Evolutionary conservation across 2,113 vertebrate genomes (phyloP), one percentile per base, ranked within the genome.

Genomic region (Scomber scombrus): DNA sequence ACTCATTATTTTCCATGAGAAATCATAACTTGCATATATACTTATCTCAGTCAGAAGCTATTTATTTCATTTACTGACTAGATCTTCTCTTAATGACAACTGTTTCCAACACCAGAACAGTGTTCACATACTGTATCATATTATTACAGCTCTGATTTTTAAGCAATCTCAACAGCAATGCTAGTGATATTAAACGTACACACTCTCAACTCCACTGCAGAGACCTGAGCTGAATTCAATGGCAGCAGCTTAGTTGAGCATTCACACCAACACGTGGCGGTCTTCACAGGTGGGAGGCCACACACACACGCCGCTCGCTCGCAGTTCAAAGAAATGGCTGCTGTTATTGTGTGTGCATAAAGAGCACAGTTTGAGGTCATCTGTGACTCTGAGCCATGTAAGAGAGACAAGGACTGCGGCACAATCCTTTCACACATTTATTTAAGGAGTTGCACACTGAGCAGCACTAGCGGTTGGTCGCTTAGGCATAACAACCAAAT

Each of bases 161-260:
- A 52, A n/a, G n/a, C n/a, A n/a, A n/a, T n/a, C n/a, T n/a, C n/a
- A n/a, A 46, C 15, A 75, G 29, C 54, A 70, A 34, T 45, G 5
- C 4, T n/a, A 75, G 19, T 34, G 19, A 58, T 40, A 64, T 16
- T 58, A 5, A 63, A 63, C 16, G 55, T 63, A 62, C 15, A 70
- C 21, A 45, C 64, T 19, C n/a, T 61, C 18, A 80, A 77, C 11
- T 45, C 43, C n/a, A 31, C 16, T 0, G 14, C 47, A 68, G 64
- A 80, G 26, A 66, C 1, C 61, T 19, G 10, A 1, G 15, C 11
- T 26, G 49, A 78, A 80, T 57, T 83, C 46, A 65, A 65, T 16
- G 3, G 60, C 63, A 47, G 45, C 3, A 10, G 26, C 63, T 51
- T 66, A 43, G 73, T 50, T 74, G 46, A 54, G 52, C 51, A 71